phyloP scores from a whole-genome alignment of 2,113 vertebrate species.

The Pandion haliaetus region DNA sequence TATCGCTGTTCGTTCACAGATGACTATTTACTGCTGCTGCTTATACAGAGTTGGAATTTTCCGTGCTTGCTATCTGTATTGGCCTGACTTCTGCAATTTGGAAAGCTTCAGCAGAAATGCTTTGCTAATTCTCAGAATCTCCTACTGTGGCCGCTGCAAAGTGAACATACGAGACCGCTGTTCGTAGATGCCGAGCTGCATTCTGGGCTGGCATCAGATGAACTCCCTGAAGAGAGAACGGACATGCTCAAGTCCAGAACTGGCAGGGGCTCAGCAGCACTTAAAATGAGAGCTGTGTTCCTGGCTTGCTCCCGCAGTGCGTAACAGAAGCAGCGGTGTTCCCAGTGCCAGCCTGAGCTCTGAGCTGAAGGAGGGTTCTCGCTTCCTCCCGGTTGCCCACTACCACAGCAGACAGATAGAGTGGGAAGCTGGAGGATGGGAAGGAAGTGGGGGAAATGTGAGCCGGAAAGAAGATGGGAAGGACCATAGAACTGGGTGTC shows the following conservation, averaged over 20 bases:
- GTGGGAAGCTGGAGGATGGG: not conserved
- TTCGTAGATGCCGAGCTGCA: rapidly evolving
- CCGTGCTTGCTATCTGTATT: not conserved
- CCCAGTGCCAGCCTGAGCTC: not conserved
- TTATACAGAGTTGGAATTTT: not conserved
- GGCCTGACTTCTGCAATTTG: not conserved
- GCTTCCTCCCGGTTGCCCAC: not conserved
- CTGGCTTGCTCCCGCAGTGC: not conserved
- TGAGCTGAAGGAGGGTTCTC: not conserved
- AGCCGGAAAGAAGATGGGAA: not conserved
- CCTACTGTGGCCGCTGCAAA: not conserved
- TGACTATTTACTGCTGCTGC: not conserved
- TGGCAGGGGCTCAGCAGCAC: not conserved
- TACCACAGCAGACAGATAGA: not conserved
- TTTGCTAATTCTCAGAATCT: not conserved
- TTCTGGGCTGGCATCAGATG: not conserved
- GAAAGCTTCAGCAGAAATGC: not conserved
- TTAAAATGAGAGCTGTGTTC: not conserved
- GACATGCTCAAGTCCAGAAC: not conserved
- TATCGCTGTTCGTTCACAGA: not conserved
- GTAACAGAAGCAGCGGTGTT: not conserved
- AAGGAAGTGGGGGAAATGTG: not conserved
- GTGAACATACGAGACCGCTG: not conserved
- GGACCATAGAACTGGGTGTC: not conserved
- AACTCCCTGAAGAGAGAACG: not conserved